Percentiles rank a stretch among this genome's conserved stretches.
Evolutionary conservation across 2,888 invertebrate genomes (phyloP).

Genomic region (Ptilodon capucinus): DNA sequence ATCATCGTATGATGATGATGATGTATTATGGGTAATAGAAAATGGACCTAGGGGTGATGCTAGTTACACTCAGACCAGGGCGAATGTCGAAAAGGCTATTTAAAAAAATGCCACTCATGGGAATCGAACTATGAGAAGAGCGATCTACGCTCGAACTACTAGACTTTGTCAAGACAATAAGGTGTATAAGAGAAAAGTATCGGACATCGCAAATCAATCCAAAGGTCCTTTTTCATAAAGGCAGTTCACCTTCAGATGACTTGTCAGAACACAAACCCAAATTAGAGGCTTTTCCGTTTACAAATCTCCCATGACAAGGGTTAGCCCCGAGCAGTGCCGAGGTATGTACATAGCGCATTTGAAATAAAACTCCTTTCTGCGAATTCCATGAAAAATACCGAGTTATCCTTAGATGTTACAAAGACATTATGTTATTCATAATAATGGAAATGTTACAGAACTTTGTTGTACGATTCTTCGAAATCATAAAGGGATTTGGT

Average conservation of each 20-base stretch:
- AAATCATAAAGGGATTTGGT: no score
- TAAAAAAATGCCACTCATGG: no score
- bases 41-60: no score
- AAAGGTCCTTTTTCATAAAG: constrained; percentile 34
- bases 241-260: constrained; percentile 53
- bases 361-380: constrained; percentile 39
- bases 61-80: no score
- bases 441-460: no score
- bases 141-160: no score
- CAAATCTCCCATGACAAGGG: constrained; percentile 74
- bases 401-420: neutral
- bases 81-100: no score
- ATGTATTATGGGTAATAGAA: no score
- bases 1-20: no score
- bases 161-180: no score
- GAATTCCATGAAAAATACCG: constrained; percentile 44
- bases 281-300: constrained; percentile 70
- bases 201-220: constrained; percentile 15
- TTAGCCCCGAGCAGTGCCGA: constrained; percentile 56
- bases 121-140: no score
- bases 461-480: no score
- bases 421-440: neutral
- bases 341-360: constrained; percentile 42
- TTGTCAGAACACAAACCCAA: constrained; percentile 67
- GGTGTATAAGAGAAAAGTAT: neutral